Evolutionary conservation across 2,797 vertebrate genomes (phyloP), one percentile per base, ranked within the genome.

Genomic region (Acanthurus lineatus): DNA sequence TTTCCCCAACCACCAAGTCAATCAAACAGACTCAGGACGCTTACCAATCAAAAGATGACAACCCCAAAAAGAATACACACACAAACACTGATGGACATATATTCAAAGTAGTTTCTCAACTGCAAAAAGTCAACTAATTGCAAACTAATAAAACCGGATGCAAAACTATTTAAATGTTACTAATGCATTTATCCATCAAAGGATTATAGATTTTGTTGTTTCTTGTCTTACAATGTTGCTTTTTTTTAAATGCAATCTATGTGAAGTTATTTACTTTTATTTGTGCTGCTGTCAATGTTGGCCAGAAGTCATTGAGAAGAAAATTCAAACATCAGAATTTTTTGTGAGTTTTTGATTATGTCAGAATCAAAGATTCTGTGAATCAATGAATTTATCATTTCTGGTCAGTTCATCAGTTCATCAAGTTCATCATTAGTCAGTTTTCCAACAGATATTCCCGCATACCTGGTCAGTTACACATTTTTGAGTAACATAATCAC

Each of bases 21-120:
- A 68, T 44, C 22, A 73, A 69, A 73, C 40, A 38, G 63, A 63
- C 53, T 75, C 8, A 8, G 67, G 53, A 44, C 19, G 20, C 44
- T 61, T 25, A 38, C 9, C 28, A 32, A 15, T 69, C 57, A 20
- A 63, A 25, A 53, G 42, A 45, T 14, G 49, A 57, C 49, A 57
- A 61, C 2, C 28, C n/a, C 35, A 42, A 56, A 25, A 48, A 16
- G 9, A 28, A 56, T 10, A 14, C 35, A 38, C 54, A 19, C 35
- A 53, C 17, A 65, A 5, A 53, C 19, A 69, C 10, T 16, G 20
- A 19, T 7, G 11, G 2, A 51, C 32, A 58, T 3, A 32, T 20
- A 52, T 58, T 22, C 20, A 61, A 38, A 57, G 20, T 15, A 20
- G 10, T 25, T 60, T 60, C 22, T 63, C 40, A 7, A 32, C 9